Conservation (phyloP, 1,140 invertebrate genomes). For the Lycorma delicatula region DNA sequence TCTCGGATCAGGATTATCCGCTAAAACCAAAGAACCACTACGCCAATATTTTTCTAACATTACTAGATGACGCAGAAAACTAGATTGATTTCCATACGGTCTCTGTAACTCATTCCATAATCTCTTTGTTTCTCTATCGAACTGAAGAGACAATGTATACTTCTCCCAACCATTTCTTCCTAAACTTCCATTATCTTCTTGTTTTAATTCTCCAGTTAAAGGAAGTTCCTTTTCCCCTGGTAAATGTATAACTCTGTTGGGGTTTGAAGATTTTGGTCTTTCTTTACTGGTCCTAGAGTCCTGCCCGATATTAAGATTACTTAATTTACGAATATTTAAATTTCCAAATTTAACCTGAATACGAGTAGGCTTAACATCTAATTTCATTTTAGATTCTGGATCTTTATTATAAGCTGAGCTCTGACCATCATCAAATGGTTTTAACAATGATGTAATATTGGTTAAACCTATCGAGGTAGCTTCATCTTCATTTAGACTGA, state of each 20-base stretch:
- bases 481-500: slow-evolving; percentile 4
- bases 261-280: neutral
- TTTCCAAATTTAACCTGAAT: slow-evolving; percentile 31
- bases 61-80: slow-evolving; percentile 69
- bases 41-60: slow-evolving; percentile 66
- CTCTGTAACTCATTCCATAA: slow-evolving; percentile 72
- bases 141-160: slow-evolving; percentile 65
- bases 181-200: neutral
- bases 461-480: slow-evolving; percentile 8
- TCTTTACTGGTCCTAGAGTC: slow-evolving; percentile 10
- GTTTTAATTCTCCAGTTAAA: slow-evolving; percentile 57
- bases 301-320: slow-evolving; percentile 29
- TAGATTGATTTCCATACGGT: slow-evolving; percentile 76
- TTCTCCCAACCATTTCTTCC: slow-evolving; percentile 58
- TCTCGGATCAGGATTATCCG: slow-evolving; percentile 59
- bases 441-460: slow-evolving; percentile 19
- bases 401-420: neutral
- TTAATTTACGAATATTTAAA: slow-evolving; percentile 28
- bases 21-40: slow-evolving; percentile 62
- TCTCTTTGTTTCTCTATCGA: slow-evolving; percentile 67
- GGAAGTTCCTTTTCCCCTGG: slow-evolving; percentile 72
- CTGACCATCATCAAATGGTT: slow-evolving; percentile 10
- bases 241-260: slow-evolving; percentile 37
- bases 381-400: neutral
- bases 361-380: slow-evolving; percentile 18